phyloP scores from a whole-genome alignment of 2,888 invertebrate species.

The Latheticus oryzae region DNA sequence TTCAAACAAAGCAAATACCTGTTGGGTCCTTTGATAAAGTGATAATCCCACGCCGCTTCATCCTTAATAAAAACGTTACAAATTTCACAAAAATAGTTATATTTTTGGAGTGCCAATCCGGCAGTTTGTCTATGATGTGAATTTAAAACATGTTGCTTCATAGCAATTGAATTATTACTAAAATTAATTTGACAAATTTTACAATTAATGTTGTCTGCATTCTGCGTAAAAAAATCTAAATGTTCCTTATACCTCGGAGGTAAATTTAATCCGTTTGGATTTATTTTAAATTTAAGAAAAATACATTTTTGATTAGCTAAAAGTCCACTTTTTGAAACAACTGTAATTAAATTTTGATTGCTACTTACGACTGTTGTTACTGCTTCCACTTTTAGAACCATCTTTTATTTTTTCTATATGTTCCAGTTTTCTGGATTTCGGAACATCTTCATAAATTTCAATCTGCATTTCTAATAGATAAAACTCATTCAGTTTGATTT shows the following conservation, averaged over 20 bases:
- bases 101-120: slow-evolving; percentile 38
- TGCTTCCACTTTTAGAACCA: not conserved
- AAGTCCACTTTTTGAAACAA: too few species aligned
- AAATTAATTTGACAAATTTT: slow-evolving; percentile 45
- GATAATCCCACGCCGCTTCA: slow-evolving; percentile 52
- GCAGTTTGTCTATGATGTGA: slow-evolving; percentile 23
- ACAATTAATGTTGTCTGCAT: slow-evolving; percentile 40
- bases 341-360: too few species aligned
- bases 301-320: slow-evolving; percentile 8
- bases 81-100: slow-evolving; percentile 57
- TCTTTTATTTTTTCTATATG: slow-evolving; percentile 6
- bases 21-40: slow-evolving; percentile 48
- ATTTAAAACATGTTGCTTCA: slow-evolving; percentile 48
- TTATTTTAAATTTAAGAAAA: slow-evolving; percentile 6
- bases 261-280: slow-evolving; percentile 8
- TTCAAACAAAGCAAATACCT: slow-evolving; percentile 28
- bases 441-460: slow-evolving; percentile 40
- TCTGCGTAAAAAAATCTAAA: slow-evolving; percentile 39
- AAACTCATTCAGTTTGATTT: slow-evolving; percentile 38
- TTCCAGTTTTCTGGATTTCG: slow-evolving; percentile 4
- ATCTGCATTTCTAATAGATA: slow-evolving; percentile 48
- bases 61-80: slow-evolving; percentile 49
- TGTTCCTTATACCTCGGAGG: slow-evolving; percentile 36
- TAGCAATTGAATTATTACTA: slow-evolving; percentile 20
- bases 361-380: too few species aligned